Conservation (phyloP, 2,888 invertebrate species). For the Chymomyza fuscimana region DNA sequence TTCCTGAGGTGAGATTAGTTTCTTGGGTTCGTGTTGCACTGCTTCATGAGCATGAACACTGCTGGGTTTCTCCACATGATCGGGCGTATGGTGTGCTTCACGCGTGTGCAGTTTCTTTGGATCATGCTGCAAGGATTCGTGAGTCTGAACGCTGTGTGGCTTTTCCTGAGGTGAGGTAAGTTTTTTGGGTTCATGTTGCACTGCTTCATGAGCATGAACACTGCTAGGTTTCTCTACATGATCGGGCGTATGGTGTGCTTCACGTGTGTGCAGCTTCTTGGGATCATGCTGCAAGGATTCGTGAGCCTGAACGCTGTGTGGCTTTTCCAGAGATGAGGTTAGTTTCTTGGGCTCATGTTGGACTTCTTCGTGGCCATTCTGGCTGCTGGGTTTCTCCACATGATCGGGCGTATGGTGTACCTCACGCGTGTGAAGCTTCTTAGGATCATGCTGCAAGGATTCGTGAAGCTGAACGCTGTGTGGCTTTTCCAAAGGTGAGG, state of each 20-base stretch:
- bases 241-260: constrained; percentile 12
- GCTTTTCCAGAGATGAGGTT: constrained; percentile 14
- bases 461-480: constrained; percentile 14
- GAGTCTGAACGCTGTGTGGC: not conserved
- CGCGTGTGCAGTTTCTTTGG: not conserved
- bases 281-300: constrained; percentile 24
- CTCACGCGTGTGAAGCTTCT: constrained; percentile 15
- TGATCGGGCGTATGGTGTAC: constrained; percentile 13
- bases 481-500: constrained; percentile 13
- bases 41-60: not conserved
- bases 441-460: constrained; percentile 18
- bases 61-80: not conserved
- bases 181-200: not conserved
- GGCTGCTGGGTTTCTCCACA: no score
- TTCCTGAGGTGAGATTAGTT: not conserved
- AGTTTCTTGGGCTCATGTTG: not conserved
- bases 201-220: not conserved
- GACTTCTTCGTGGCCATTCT: not conserved
- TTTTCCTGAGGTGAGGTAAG: not conserved
- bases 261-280: constrained; percentile 12
- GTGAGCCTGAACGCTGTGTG: constrained; percentile 8
- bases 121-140: constrained; percentile 5
- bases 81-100: not conserved
- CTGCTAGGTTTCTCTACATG: not conserved
- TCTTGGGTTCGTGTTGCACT: not conserved